Evolutionary conservation across 2,888 invertebrate genomes (phyloP), one percentile per base, ranked within the genome.

Genomic region (Melieria picta): DNA sequence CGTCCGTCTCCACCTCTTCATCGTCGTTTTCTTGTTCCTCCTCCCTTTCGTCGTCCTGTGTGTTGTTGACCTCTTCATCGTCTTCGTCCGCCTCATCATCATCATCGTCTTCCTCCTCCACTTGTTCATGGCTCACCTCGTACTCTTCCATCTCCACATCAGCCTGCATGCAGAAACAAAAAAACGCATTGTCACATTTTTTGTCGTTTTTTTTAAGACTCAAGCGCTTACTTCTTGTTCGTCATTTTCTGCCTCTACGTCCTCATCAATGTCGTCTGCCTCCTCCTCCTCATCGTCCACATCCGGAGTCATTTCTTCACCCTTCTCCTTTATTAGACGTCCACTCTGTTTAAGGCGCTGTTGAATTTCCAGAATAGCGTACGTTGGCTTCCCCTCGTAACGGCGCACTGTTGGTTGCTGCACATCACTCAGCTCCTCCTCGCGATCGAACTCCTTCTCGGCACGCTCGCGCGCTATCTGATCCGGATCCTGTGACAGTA

Each of bases 401-500:
- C 84, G 81, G 42, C 82, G 80, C 5, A 82, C 81, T 45, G 79
- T 75, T 61, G 81, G 82, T 13, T 81, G 81, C 58, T 81, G 79
- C 45, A 80, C 72, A 45, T 82, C 81, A 61, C 82, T 81, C 9
- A 82, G 78, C 45, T 80, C 80, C 65, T 84, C 84, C 71, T 87
- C 87, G 7, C 87, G 82, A 75, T 87, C 87, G 61, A 84, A 87
- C 76, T 87, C 87, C 70, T 86, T 85, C 16, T 86, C 86, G 0
- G 87, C 87, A 30, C 87, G 81, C 70, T 87, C 86, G 10, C 87
- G 80, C 3, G 87, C 87, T 76, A 87, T 87, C 75, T 87, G 87
- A 78, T 87, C 87, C 0, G 87, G 87, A 81, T 87, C 87, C 68
- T 86, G 86, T 0, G 83, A 86, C 0, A 87, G 77, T 57, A 87